Evolutionary conservation across 2,888 invertebrate genomes (phyloP).

Genomic region (Polymixis lichenea): DNA sequence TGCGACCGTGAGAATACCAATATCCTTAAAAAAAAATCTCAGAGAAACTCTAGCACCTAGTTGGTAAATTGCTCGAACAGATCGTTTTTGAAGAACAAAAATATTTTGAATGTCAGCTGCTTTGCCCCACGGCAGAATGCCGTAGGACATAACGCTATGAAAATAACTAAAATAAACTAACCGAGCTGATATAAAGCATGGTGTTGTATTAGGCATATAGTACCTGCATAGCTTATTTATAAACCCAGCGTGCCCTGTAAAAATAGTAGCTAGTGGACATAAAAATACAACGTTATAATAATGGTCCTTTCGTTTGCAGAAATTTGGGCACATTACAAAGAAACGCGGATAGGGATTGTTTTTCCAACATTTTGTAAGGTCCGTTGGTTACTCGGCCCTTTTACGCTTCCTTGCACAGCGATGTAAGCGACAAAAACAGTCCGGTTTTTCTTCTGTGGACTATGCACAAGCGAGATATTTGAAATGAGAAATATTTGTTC

Average conservation of each 20-base stretch:
- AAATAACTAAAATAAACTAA: too few relatives aligned
- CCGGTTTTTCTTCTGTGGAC: constrained; percentile 6
- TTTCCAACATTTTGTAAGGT: constrained; percentile 28
- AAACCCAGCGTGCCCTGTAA: background rate
- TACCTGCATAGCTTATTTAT: background rate
- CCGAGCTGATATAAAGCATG: too few relatives aligned
- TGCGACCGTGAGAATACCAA: too few relatives aligned
- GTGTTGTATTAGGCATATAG: too few relatives aligned
- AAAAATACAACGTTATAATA: constrained; percentile 6
- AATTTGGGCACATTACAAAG: constrained; percentile 18
- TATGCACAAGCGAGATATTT: constrained; percentile 32
- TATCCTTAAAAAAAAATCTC: too few relatives aligned
- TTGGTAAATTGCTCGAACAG: too few relatives aligned
- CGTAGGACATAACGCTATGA: too few relatives aligned
- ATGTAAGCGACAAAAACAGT: constrained; percentile 34
- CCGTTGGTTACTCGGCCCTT: constrained; percentile 32
- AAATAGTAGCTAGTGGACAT: background rate
- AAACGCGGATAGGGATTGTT: constrained; percentile 22
- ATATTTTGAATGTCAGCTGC: too few relatives aligned
- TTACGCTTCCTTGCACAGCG: constrained; percentile 30
- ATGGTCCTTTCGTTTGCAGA: constrained; percentile 9
- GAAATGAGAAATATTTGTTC: constrained; percentile 16
- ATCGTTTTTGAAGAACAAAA: too few relatives aligned
- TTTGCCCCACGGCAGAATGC: too few relatives aligned
- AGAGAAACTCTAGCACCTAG: too few relatives aligned